Evolutionary conservation across 2,113 vertebrate species (phyloP), one percentile per base, ranked within the genome.

Genomic region (Cinclus cinclus): DNA sequence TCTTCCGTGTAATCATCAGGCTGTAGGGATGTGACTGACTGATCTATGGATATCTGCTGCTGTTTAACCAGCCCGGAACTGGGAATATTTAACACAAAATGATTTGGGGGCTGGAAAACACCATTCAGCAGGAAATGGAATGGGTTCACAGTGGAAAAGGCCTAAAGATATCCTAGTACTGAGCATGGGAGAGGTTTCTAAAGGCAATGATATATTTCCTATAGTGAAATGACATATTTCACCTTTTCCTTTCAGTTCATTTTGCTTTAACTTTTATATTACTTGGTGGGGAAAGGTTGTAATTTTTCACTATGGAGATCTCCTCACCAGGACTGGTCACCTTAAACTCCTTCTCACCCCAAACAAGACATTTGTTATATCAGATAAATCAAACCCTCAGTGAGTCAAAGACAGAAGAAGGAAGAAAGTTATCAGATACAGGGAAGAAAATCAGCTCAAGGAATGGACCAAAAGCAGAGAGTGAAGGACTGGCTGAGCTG

Each of bases 1-100:
- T 94, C 94, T 96, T 92, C 65, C 59, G 9, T 59, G 78, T 60
- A 95, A 95, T 95, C 89, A 85, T 28, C 2, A 6, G 21, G 18
- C 74, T 87, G 53, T 11, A 56, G 73, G 49, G 81, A 58, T 33
- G n/a, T 89, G 70, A 20, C 76, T 76, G 46, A 19, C 49, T 87
- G 87, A 92, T 91, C 62, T 58, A 18, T 62, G 53, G 49, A 14
- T 65, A 62, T 53, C 84, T 89, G 46, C 58, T 92, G 80, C 81
- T 8, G 0, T 69, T 79, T 73, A 81, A 87, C 58, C 46, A 60
- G 37, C 52, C 64, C 30, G 49, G 11, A 31, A 59, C n/a, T 49
- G 69, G 53, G 37, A 37, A 62, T 84, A 41, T 68, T 92, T 53
- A 76, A 53, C 35, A 21, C 31, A 13, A 31, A 68, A 37, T 24